Evolutionary conservation across 2,797 vertebrate species (phyloP).

Genomic region (Orestias chungarensis): DNA sequence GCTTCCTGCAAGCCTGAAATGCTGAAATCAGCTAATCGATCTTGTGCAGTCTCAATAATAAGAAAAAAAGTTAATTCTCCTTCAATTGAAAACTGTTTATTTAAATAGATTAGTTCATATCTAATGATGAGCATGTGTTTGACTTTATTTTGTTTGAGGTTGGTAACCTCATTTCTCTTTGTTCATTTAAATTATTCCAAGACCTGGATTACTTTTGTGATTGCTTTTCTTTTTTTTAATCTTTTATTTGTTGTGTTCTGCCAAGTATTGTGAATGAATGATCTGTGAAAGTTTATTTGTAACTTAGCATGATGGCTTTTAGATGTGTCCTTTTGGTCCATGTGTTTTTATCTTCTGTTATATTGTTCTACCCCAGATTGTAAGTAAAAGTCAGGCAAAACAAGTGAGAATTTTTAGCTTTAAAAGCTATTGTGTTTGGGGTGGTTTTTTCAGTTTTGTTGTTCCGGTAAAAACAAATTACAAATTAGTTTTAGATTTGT

Average conservation of each 20-base stretch:
- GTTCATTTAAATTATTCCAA: conserved; percentile 1
- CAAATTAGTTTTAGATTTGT: conserved; percentile 24
- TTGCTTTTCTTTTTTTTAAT: conserved; percentile 3
- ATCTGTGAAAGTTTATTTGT: conserved; percentile 38
- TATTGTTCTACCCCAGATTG: neutral
- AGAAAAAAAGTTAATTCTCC: neutral
- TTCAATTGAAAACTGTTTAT: conserved; percentile 8
- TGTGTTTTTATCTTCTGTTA: conserved; percentile 17
- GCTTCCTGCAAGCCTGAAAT: neutral
- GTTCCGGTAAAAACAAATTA: conserved; percentile 3
- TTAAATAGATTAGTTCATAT: conserved; percentile 11
- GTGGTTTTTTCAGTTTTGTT: too few relatives aligned
- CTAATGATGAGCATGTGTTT: conserved; percentile 20
- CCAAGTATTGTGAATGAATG: conserved; percentile 70
- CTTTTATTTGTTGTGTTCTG: conserved; percentile 44
- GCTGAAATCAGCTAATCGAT: neutral
- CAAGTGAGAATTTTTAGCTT: too few relatives aligned
- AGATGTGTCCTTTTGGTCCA: conserved; percentile 50
- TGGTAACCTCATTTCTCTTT: conserved; percentile 3
- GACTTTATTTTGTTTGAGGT: conserved; percentile 8
- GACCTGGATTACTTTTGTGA: conserved; percentile 14
- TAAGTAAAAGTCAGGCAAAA: conserved; percentile 5
- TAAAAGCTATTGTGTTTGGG: too few relatives aligned
- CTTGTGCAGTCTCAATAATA: neutral
- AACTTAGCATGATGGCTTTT: conserved; percentile 61